Conservation (phyloP, 2,113 vertebrate genomes). For the Brienomyrus longianalis region DNA sequence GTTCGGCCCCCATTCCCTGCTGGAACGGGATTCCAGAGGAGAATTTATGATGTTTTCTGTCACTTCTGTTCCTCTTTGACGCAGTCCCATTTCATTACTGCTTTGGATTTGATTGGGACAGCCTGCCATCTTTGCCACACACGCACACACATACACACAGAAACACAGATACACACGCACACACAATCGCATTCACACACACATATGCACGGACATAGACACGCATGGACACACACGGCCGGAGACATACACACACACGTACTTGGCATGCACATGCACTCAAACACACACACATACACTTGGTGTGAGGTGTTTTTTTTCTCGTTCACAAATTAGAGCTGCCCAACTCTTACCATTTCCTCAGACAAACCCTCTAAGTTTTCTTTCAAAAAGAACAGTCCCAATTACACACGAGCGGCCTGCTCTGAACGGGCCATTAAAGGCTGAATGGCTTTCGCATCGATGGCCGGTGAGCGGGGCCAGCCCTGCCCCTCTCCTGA, state of each 20-base stretch:
- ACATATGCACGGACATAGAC: neutral
- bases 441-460: constrained; percentile 15
- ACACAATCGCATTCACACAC: neutral
- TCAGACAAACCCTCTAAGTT: constrained; percentile 24
- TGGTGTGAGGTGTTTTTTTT: constrained; percentile 22
- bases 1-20: neutral
- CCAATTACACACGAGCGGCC: neutral
- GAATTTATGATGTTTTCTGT: neutral
- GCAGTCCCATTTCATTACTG: neutral
- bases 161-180: neutral
- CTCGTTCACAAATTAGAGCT: constrained; percentile 64
- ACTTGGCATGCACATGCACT: neutral
- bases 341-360: constrained; percentile 49
- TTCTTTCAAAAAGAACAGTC: neutral
- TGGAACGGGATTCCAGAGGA: neutral
- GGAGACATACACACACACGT: neutral
- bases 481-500: constrained; percentile 50
- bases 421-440: constrained; percentile 49
- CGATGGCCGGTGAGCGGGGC: constrained; percentile 46
- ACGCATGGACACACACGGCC: neutral
- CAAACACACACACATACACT: neutral
- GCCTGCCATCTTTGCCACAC: neutral
- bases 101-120: neutral
- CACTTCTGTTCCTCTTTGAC: neutral
- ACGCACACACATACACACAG: neutral